Evolutionary conservation across 2,113 vertebrate genomes (phyloP).

Genomic region (Antechinus flavipes): DNA sequence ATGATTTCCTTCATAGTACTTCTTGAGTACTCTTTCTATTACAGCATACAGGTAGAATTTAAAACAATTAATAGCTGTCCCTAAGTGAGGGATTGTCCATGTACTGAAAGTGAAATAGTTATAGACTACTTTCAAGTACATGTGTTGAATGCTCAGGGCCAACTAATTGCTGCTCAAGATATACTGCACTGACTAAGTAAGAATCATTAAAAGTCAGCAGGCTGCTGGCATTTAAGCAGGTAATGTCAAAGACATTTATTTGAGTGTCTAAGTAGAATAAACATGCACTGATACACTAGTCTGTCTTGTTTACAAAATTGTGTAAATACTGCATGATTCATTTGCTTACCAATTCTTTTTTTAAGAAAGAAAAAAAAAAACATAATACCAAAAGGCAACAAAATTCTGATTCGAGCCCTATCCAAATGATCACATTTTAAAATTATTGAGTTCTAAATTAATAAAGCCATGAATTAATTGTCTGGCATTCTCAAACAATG

Average conservation of each 20-base stretch:
- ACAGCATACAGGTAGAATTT: background rate
- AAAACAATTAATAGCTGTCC: background rate
- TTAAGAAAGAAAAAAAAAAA: background rate
- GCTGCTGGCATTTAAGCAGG: constrained; percentile 13
- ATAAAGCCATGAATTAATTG: constrained; percentile 35
- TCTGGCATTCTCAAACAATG: constrained; percentile 7
- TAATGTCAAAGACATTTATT: background rate
- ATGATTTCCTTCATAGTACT: background rate
- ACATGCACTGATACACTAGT: background rate
- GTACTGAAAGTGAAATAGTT: background rate
- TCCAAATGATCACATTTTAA: constrained; percentile 18
- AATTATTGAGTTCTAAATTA: constrained; percentile 28
- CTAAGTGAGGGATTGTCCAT: background rate
- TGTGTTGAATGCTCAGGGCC: background rate
- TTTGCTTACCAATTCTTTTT: background rate
- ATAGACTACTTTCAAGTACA: background rate
- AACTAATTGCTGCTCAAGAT: background rate
- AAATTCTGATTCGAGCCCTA: background rate
- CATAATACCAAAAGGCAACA: background rate
- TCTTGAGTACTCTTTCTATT: background rate
- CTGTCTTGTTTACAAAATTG: background rate
- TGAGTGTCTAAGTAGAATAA: background rate
- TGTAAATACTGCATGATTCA: background rate
- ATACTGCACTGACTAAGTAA: constrained; percentile 19
- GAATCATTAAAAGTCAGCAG: background rate